Conservation (phyloP, 2,888 invertebrate genomes). For the Campoplex nolae region DNA sequence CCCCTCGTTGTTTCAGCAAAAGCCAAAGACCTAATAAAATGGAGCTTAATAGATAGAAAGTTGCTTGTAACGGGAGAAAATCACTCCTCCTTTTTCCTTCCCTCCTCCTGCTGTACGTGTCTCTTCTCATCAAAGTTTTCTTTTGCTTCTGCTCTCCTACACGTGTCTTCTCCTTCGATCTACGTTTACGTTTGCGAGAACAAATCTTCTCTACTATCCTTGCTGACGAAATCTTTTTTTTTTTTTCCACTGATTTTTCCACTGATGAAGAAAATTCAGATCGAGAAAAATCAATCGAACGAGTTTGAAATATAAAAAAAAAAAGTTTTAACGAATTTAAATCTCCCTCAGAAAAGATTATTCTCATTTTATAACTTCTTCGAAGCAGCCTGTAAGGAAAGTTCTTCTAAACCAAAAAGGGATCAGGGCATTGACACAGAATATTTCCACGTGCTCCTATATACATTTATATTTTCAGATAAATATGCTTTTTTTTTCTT, state of each 20-base stretch:
- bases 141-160: not conserved
- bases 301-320: too few species aligned
- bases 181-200: constrained; percentile 9
- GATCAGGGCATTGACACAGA: not conserved
- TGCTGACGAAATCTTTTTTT: constrained; percentile 11
- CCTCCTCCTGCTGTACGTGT: constrained; percentile 3
- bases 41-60: constrained; percentile 68
- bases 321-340: not conserved
- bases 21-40: constrained; percentile 53
- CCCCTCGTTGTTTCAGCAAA: constrained; percentile 31
- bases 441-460: not conserved
- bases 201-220: constrained; percentile 4
- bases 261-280: too few species aligned
- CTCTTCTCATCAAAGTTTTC: constrained; percentile 37
- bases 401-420: not conserved
- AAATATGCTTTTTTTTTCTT: not conserved
- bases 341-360: not conserved
- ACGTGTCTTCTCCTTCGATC: constrained; percentile 14
- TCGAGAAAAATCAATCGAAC: too few species aligned
- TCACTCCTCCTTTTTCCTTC: constrained; percentile 11
- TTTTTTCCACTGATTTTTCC: too few species aligned
- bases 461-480: not conserved
- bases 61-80: constrained; percentile 59
- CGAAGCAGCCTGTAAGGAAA: not conserved
- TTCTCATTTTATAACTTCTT: not conserved